Conservation (phyloP, 2,797 vertebrate species). For the Intellagama lesueurii region DNA sequence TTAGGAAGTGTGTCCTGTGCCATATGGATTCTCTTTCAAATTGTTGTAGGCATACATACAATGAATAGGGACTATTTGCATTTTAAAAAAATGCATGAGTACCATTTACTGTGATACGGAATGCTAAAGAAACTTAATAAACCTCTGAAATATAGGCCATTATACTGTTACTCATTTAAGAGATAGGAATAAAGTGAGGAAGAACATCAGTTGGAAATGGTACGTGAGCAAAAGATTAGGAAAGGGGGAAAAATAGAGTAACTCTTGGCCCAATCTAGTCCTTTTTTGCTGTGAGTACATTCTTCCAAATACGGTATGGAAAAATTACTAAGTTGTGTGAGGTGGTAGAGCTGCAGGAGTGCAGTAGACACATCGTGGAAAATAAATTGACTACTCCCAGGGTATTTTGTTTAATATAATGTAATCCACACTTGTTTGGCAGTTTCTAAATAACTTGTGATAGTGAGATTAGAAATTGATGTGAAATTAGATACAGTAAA, state of each 20-base stretch:
- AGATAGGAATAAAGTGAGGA: background rate
- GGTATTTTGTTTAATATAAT: background rate
- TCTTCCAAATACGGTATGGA: background rate
- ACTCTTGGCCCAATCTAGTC: background rate
- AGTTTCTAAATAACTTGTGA: background rate
- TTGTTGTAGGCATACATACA: background rate
- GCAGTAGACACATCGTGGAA: too few species aligned
- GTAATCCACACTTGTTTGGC: background rate
- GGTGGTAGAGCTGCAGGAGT: background rate
- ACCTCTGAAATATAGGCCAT: background rate
- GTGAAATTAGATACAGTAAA: background rate
- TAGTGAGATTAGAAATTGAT: background rate
- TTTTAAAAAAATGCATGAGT: too few species aligned
- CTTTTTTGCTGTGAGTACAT: background rate
- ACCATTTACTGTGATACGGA: background rate
- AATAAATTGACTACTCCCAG: background rate
- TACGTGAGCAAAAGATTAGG: background rate
- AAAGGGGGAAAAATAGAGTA: too few species aligned
- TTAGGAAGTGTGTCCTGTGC: slow-evolving; percentile 16
- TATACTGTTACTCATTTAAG: background rate
- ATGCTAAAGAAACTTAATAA: background rate
- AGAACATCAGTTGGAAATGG: background rate
- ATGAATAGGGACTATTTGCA: background rate
- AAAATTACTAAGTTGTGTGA: background rate
- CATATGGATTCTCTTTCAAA: background rate